Conservation (phyloP, 2,888 invertebrate species). For the Chalcosyrphus nemorum region DNA sequence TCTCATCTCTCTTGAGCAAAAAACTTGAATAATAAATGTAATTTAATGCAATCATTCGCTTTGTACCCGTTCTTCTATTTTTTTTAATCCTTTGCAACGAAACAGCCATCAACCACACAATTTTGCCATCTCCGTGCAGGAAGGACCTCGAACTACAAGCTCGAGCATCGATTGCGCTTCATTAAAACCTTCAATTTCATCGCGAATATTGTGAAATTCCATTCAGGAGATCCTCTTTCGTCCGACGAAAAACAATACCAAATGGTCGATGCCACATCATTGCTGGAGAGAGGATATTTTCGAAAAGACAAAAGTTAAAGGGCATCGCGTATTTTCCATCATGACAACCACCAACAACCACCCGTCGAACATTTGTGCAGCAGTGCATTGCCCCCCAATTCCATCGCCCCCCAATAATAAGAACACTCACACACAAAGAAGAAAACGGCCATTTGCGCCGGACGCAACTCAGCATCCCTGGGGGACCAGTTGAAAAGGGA, state of each 20-base stretch:
- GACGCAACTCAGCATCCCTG: conserved; percentile 55
- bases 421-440: not conserved
- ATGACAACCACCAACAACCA: conserved; percentile 20
- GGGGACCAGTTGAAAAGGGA: conserved; percentile 65
- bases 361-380: conserved; percentile 10
- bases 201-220: conserved; percentile 21
- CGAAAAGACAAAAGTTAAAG: conserved; percentile 54
- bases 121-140: not conserved
- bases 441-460: conserved; percentile 59
- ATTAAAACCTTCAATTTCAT: conserved; percentile 47
- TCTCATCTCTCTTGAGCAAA: not conserved
- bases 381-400: not conserved
- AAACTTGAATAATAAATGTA: conserved; percentile 48
- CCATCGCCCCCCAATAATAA: not conserved
- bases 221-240: conserved; percentile 6
- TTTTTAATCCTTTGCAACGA: not conserved
- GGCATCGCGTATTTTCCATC: conserved; percentile 51
- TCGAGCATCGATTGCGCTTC: conserved; percentile 19
- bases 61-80: not conserved
- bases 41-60: conserved; percentile 50
- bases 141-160: not conserved
- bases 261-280: conserved; percentile 29
- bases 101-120: not conserved
- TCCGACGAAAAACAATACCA: conserved; percentile 10
- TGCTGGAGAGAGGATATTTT: conserved; percentile 29